phyloP scores from a whole-genome alignment of 2,113 vertebrate genomes.

The Glaucidium brasilianum region DNA sequence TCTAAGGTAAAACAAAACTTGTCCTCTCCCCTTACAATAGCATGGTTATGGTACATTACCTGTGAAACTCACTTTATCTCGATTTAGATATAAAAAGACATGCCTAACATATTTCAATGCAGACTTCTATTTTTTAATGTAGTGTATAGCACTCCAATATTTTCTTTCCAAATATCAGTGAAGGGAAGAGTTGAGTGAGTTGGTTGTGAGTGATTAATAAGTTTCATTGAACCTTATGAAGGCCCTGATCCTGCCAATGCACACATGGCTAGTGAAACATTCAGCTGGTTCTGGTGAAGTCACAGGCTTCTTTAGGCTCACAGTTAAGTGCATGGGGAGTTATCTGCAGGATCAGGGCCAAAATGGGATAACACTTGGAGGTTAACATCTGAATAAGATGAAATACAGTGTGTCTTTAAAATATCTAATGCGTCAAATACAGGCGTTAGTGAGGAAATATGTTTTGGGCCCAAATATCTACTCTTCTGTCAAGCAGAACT shows the following conservation, averaged over 20 bases:
- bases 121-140: constrained; percentile 8
- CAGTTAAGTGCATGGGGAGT: background rate
- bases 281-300: background rate
- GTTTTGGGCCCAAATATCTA: background rate
- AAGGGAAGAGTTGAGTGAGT: constrained; percentile 53
- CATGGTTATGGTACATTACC: background rate
- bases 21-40: background rate
- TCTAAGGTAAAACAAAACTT: background rate
- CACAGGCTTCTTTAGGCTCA: background rate
- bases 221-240: constrained; percentile 37
- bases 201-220: constrained; percentile 29
- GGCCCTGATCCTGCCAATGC: background rate
- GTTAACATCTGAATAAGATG: background rate
- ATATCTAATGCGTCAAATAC: background rate
- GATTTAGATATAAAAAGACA: background rate
- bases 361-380: background rate
- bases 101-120: constrained; percentile 10
- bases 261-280: background rate
- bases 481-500: background rate
- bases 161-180: constrained; percentile 36
- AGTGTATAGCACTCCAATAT: background rate
- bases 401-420: background rate
- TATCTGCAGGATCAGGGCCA: background rate
- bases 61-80: background rate
- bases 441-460: background rate